Evolutionary conservation across 2,113 vertebrate genomes (phyloP).

Genomic region (Notothenia coriiceps): DNA sequence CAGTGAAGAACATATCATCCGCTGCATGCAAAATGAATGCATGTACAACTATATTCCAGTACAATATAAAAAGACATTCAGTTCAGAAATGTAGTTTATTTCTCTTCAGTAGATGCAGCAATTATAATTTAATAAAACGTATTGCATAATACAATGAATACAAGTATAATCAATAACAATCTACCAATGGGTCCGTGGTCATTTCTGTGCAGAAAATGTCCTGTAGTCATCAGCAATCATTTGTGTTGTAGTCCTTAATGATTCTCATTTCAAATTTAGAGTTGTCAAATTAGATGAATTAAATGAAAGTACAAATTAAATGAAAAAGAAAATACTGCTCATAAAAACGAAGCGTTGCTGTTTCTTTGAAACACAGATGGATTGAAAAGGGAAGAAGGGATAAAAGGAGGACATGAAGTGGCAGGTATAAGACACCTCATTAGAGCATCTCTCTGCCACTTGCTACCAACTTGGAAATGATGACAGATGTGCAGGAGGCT

Average conservation of each 20-base stretch:
- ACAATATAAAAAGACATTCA: background rate
- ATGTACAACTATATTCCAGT: background rate
- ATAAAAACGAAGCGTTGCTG: background rate
- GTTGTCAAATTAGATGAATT: background rate
- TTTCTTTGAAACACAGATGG: conserved; percentile 3
- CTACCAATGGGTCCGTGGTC: background rate
- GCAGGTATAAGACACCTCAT: conserved; percentile 60
- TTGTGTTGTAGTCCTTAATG: background rate
- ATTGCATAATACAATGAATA: background rate
- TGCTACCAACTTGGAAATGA: conserved; percentile 42
- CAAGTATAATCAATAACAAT: background rate
- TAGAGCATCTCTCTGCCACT: conserved; percentile 41
- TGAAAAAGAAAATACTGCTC: background rate
- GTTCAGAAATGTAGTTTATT: background rate
- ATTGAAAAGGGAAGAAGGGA: conserved; percentile 11
- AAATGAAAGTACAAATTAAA: background rate
- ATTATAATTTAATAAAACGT: background rate
- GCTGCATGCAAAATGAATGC: background rate
- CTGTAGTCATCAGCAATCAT: background rate
- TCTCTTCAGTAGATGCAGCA: background rate
- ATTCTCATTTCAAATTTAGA: background rate
- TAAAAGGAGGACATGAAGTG: conserved; percentile 33
- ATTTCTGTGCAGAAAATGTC: conserved; percentile 3
- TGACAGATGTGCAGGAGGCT: conserved; percentile 48
- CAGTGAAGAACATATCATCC: conserved; percentile 12